These are phyloP conservation scores for Xiphophorus maculatus DNA, from an alignment of 2,113 vertebrate species.

Conservation along the genomic window DNA sequence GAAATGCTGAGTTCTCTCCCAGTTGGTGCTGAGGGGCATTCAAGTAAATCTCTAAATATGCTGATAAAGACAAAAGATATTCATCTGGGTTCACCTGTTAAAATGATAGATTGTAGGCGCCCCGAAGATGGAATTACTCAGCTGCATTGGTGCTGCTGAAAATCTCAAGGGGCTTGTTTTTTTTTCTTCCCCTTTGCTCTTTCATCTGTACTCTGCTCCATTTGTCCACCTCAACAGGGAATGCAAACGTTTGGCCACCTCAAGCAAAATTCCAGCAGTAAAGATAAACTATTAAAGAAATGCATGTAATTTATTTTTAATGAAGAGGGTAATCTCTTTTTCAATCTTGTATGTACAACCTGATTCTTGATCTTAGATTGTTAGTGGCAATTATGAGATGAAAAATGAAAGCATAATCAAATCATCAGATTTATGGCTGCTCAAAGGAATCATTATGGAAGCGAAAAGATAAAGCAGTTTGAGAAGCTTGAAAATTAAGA, in stretches of 20 bases:
- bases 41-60: conserved; percentile 50
- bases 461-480: no score
- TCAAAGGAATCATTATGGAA: no score
- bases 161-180: conserved; percentile 54
- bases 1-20: conserved; percentile 36
- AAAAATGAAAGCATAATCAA: no score
- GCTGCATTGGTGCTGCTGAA: conserved; percentile 41
- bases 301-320: neutral
- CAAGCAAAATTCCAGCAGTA: neutral
- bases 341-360: no score
- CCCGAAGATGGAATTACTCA: conserved; percentile 57
- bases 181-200: conserved; percentile 24
- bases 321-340: no score
- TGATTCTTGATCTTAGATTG: no score
- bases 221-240: conserved; percentile 39
- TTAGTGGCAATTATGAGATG: no score
- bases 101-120: conserved; percentile 65
- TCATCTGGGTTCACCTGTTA: conserved; percentile 47
- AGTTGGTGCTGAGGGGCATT: conserved; percentile 36
- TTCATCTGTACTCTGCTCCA: conserved; percentile 48
- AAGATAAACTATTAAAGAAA: neutral
- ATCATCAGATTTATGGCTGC: no score
- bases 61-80: conserved; percentile 61
- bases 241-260: neutral
- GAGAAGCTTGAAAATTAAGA: no score